These are phyloP conservation scores for Procambarus virginalis DNA, from an alignment of 1,140 invertebrate species.

Conservation along the genomic window DNA sequence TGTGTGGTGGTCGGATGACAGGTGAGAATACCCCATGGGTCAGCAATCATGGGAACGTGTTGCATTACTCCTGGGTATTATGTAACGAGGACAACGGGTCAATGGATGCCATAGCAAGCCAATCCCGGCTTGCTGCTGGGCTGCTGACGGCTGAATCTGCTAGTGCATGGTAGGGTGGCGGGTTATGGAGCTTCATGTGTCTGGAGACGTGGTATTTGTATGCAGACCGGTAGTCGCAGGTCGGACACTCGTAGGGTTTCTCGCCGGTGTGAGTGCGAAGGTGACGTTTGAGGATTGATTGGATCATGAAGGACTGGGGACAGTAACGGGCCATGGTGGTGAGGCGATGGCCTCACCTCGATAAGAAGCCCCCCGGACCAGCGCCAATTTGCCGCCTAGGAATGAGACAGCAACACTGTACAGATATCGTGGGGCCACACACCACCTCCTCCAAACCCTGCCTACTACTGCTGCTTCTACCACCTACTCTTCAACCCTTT, in stretches of 20 bases:
- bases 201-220: conserved; percentile 54
- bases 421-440: neutral
- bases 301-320: conserved; percentile 49
- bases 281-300: conserved; percentile 54
- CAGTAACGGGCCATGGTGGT: conserved; percentile 48
- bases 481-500: too few species aligned
- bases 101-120: too few species aligned
- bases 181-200: conserved; percentile 41
- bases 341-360: conserved; percentile 20
- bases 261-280: conserved; percentile 48
- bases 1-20: neutral
- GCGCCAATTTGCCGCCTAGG: conserved; percentile 41
- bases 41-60: neutral
- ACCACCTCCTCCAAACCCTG: neutral
- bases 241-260: conserved; percentile 47
- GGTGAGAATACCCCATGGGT: neutral
- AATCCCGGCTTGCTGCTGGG: too few species aligned
- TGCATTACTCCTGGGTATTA: neutral
- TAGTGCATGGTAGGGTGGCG: neutral
- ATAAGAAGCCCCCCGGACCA: conserved; percentile 10
- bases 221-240: conserved; percentile 42
- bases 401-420: conserved; percentile 34
- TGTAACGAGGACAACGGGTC: neutral
- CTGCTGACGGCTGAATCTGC: too few species aligned
- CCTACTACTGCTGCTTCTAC: neutral